Percentiles rank a stretch among this genome's conserved stretches.
These are phyloP conservation scores for Nanger granti DNA, from an alignment of 2,113 vertebrate species.

Conservation along the genomic window DNA sequence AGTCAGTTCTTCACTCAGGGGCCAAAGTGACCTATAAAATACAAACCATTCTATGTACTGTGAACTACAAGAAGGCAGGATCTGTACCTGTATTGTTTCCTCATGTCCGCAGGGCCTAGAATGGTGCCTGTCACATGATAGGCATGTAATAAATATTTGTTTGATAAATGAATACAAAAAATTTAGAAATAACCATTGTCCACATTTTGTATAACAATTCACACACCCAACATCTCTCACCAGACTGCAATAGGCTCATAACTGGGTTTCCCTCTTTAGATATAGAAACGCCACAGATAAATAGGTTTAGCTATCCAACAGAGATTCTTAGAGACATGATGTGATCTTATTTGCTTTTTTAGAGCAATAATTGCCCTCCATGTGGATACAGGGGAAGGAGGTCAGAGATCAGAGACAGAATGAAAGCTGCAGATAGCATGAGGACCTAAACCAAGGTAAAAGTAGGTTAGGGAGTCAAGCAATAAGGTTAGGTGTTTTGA, in stretches of 20 bases:
- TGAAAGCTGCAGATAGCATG: not conserved
- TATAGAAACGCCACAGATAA: not conserved
- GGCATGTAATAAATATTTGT: not conserved
- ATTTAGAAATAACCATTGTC: not conserved
- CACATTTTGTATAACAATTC: not conserved
- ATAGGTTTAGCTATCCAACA: not conserved
- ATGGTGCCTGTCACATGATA: not conserved
- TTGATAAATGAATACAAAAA: slow-evolving; percentile 2
- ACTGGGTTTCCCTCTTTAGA: not conserved
- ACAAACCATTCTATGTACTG: not conserved
- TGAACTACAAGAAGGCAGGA: not conserved
- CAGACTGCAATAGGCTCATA: not conserved
- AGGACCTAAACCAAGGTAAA: not conserved
- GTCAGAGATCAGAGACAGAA: not conserved
- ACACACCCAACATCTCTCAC: not conserved
- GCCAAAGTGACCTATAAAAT: not conserved
- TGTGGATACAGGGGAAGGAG: not conserved
- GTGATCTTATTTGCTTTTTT: not conserved
- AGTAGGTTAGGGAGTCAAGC: not conserved
- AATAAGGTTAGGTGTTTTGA: not conserved
- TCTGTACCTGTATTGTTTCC: not conserved
- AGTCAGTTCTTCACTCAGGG: not conserved
- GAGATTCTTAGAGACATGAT: not conserved
- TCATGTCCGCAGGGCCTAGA: not conserved
- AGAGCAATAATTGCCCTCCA: not conserved